Base-by-base conservation (phyloP, 2,888 invertebrate species). In the Gastracanthus pulcherrimus region DNA sequence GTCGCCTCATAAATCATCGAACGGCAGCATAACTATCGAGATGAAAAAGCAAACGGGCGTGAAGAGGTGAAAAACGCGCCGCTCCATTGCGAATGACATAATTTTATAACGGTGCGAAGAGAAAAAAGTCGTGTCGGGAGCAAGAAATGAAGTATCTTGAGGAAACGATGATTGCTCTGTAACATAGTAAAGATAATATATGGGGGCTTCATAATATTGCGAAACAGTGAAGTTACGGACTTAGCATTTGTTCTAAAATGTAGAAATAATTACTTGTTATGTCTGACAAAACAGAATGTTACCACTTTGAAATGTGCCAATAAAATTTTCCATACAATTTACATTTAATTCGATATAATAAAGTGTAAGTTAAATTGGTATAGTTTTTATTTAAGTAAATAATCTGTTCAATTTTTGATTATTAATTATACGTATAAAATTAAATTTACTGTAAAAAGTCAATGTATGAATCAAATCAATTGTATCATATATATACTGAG, bases 1-100 rank as follows among this genome's bases (percentile, higher is more conserved):
- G 26, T 38, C 29, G 58, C 31, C 41, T 64, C 72, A 36, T 72
- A 72, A 79, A 79, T 79, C 66, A 72, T 41, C 26, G 9, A 51
- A 29, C 41, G 23, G 34, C n/a, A 38, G 41, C 58, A 34, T 69
- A 77, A 69, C n/a, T 45, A 26, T 31, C 6, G 58, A n/a, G 34
- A 0, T 23, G 31, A 26, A 41, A 23, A 45, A 36, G 66, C 55
- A 72, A 79, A 71, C 19, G n/a, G 31, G 72, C 79, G 58, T 67
- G 72, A 79, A 69, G 11, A 26, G 55, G n/a, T 19, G 38, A 38
- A 62, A 58, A 74, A 55, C 9, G 13, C 29, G 1, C 58, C n/a
- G 13, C 19, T 6, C 11, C 29, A 60, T 62, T 31, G 41, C 60
- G 45, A 74, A 62, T 41, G 60, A 60, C 31, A 71, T 64, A 55